Conservation (phyloP, 2,113 vertebrate genomes). For the Nestor notabilis region DNA sequence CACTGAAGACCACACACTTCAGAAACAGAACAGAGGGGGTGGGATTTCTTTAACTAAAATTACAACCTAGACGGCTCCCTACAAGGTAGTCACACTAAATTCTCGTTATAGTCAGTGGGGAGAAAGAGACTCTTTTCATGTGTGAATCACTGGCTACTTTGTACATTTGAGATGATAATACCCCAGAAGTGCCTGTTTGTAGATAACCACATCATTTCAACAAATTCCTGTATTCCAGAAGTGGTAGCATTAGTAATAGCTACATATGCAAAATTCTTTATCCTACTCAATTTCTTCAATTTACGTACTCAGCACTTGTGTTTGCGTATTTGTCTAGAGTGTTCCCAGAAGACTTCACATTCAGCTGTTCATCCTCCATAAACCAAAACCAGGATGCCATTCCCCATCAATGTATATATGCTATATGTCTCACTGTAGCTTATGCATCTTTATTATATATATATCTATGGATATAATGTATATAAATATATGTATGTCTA, state of each 20-base stretch:
- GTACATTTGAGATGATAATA: not conserved
- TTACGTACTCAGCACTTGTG: not conserved
- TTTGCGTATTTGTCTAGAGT: not conserved
- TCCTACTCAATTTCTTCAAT: not conserved
- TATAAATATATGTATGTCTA: not conserved
- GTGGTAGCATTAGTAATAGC: not conserved
- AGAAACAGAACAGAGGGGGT: not conserved
- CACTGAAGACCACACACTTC: not conserved
- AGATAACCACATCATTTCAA: not conserved
- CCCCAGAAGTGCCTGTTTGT: not conserved
- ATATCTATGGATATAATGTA: not conserved
- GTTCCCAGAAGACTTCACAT: not conserved
- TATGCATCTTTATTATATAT: not conserved
- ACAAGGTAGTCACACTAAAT: not conserved
- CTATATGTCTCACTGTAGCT: not conserved
- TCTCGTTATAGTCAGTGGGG: not conserved
- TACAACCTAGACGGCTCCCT: not conserved
- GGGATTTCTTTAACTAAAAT: not conserved
- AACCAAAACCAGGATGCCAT: not conserved
- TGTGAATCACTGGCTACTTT: constrained; percentile 1
- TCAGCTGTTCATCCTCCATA: not conserved
- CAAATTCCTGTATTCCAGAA: not conserved
- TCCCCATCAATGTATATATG: not conserved
- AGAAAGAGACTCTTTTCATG: not conserved
- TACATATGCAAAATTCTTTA: not conserved